A percentile compares a stretch with the other conserved stretches of the same genome.
These are phyloP conservation scores for Drosophila mercatorum DNA, from an alignment of 2,888 invertebrate species.

Conservation along the genomic window DNA sequence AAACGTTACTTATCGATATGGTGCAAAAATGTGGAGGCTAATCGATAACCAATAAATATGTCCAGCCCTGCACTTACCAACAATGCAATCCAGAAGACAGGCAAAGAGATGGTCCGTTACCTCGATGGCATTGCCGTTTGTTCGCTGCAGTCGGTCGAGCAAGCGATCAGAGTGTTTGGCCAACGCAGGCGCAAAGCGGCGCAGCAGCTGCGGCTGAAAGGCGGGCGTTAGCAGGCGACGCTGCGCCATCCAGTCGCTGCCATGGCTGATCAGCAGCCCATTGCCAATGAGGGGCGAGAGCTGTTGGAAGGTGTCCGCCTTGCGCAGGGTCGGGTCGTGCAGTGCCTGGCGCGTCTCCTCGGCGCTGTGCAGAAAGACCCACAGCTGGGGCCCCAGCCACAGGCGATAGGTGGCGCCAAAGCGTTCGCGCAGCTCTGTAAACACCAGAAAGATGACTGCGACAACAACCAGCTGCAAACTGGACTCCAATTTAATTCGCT, in stretches of 20 bases:
- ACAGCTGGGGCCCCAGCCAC: constrained; percentile 82
- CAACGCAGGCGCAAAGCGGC: constrained; percentile 89
- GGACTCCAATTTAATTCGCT: neutral
- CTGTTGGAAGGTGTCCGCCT: constrained; percentile 79
- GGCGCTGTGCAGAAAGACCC: constrained; percentile 82
- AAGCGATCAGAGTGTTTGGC: constrained; percentile 87
- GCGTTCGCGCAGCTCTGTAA: constrained; percentile 73
- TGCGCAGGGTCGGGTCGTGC: constrained; percentile 72
- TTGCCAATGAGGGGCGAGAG: constrained; percentile 81
- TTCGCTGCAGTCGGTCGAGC: constrained; percentile 81
- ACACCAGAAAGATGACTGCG: constrained; percentile 74
- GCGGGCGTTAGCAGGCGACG: constrained; percentile 90
- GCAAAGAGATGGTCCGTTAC: constrained; percentile 87
- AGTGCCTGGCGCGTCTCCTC: constrained; percentile 81
- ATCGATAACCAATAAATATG: neutral
- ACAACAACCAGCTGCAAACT: neutral
- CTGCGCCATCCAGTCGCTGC: constrained; percentile 87
- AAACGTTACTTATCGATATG: neutral
- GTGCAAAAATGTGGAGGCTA: neutral
- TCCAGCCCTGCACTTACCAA: constrained; percentile 84
- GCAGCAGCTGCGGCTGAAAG: constrained; percentile 91
- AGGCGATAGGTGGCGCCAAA: constrained; percentile 78
- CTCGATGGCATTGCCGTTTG: constrained; percentile 53
- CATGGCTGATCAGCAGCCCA: constrained; percentile 82
- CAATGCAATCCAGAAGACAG: constrained; percentile 87